Percentiles rank a stretch among this genome's conserved stretches.
Conservation (phyloP, 2,888 invertebrate genomes). For the Charanyca ferruginea region DNA sequence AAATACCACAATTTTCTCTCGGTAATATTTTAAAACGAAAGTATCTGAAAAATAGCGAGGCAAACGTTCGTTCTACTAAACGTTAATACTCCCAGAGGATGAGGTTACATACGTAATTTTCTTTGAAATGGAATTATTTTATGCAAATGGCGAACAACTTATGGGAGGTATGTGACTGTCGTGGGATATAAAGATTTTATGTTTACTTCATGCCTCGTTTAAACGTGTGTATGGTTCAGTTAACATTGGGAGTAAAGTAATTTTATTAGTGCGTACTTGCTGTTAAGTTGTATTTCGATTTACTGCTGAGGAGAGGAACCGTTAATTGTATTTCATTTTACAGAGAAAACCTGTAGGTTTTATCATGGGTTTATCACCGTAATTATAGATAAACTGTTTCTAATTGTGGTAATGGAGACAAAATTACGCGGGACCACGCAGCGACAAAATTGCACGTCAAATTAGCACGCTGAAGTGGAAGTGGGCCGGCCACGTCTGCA, state of each 20-base stretch:
- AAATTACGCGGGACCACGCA: too few species aligned
- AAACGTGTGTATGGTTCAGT: constrained; percentile 25
- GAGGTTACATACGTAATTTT: constrained; percentile 53
- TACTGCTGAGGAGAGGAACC: not conserved
- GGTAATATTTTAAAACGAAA: not conserved
- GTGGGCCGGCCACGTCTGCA: too few species aligned
- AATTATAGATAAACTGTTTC: not conserved
- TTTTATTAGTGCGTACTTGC: constrained; percentile 19
- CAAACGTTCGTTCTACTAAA: constrained; percentile 38
- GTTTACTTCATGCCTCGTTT: constrained; percentile 36
- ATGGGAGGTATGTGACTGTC: constrained; percentile 48
- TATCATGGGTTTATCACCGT: not conserved
- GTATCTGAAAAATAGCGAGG: constrained; percentile 4
- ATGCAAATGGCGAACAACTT: constrained; percentile 53
- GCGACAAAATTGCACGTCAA: too few species aligned
- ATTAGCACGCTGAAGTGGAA: too few species aligned
- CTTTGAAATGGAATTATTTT: constrained; percentile 59
- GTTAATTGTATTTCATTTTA: constrained; percentile 1
- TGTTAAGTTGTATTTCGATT: constrained; percentile 7
- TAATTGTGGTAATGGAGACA: too few species aligned
- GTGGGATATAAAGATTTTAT: constrained; percentile 39
- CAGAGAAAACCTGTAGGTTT: not conserved
- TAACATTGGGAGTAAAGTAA: constrained; percentile 26
- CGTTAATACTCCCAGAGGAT: constrained; percentile 27
- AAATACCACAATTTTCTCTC: not conserved